Evolutionary conservation across 1,140 invertebrate species (phyloP), one percentile per base, ranked within the genome.

Genomic region (Plectrocnemia conspersa): DNA sequence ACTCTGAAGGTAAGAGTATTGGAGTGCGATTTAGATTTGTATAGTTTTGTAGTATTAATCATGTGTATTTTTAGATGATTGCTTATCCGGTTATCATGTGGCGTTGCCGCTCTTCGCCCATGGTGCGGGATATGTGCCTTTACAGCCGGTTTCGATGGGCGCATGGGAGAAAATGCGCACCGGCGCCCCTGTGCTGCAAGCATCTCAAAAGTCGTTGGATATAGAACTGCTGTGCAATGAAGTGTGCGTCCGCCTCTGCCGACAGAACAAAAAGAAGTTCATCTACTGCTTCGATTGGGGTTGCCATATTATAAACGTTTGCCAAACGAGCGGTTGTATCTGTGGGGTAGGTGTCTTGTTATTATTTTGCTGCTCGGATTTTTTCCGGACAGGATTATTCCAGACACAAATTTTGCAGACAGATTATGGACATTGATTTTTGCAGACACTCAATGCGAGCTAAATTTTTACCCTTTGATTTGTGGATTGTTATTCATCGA

Each of bases 231-330:
- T 76, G 1, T 74, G 71, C 59, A 76, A 76, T 59, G 72, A 75
- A 55, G 74, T 74, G 11, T 74, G 72, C 52, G 66, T 71, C 1
- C 61, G 73, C 0, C 64, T 76, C 11, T 74, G 72, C 59, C 66
- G 68, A 4, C 63, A 73, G 2, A 63, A 67, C 18, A 64, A 65
- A 2, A 71, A 69, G 61, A 70, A 71, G 57, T 76, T 76, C 52
- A 70, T 76, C 13, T 76, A 74, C 61, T 76, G 73, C 63, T 76
- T 76, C 62, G 73, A 76, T 60, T 76, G 72, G 71, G 73, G 73
- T 13, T 76, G 73, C 58, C 73, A 76, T 52, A 71, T 76, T 7
- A 74, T 76, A 19, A 72, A 74, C 55, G 73, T 76, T 1, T 76
- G 73, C 47, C 73, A 74, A 49, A 71, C 71, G 35, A 76, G 73